A percentile compares a stretch with the other conserved stretches of the same genome.
Evolutionary conservation across 37 sponge, comb jelly and placozoan species (phyloP).

Genomic region (Sycon ciliatum): DNA sequence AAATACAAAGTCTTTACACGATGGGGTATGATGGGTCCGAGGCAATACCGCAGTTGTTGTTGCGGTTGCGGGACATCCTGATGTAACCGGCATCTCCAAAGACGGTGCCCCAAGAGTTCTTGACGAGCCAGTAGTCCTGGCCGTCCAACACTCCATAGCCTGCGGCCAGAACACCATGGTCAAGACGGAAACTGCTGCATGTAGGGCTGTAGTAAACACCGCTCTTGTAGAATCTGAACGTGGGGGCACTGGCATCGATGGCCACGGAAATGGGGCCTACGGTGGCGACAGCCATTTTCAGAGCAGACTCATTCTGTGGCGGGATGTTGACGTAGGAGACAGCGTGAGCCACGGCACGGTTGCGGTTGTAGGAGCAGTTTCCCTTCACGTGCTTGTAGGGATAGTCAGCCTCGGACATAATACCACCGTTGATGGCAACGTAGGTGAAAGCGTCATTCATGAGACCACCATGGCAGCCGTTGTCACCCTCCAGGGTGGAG

Average conservation of each 20-base stretch:
- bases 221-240: conserved; percentile 38
- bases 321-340: conserved; percentile 31
- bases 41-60: too few relatives aligned
- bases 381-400: conserved; percentile 49
- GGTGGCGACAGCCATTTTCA: conserved; percentile 60
- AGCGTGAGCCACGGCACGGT: too few relatives aligned
- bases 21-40: too few relatives aligned
- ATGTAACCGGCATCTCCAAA: too few relatives aligned
- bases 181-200: conserved; percentile 71
- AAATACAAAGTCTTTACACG: too few relatives aligned
- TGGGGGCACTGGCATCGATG: conserved; percentile 50
- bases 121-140: conserved; percentile 70
- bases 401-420: conserved; percentile 60
- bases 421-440: conserved; percentile 50
- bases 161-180: conserved; percentile 82
- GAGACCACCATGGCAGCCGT: conserved; percentile 78
- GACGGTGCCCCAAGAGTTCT: conserved; percentile 75
- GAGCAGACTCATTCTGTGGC: conserved; percentile 47
- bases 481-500: conserved; percentile 68
- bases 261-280: conserved; percentile 62
- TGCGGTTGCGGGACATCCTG: too few relatives aligned
- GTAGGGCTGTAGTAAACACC: conserved; percentile 74
- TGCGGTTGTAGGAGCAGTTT: too few relatives aligned
- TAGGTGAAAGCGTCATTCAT: conserved; percentile 75
- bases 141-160: conserved; percentile 67